Evolutionary conservation across 1,140 invertebrate genomes (phyloP).

Genomic region (Ectropis grisescens): DNA sequence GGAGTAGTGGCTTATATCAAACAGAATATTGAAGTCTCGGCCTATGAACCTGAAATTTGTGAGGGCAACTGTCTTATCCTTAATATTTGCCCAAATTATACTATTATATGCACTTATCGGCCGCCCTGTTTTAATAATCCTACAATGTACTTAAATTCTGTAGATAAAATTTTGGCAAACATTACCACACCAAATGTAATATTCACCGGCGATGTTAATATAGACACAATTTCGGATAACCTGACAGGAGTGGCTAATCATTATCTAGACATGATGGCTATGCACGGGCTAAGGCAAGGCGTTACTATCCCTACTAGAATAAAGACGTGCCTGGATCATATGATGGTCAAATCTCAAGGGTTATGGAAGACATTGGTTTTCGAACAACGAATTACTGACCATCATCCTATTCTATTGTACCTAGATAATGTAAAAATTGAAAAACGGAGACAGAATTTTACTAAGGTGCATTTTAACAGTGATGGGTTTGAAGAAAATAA

Average conservation of each 20-base stretch:
- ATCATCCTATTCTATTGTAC: not conserved
- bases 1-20: too few relatives aligned
- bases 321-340: slow-evolving; percentile 3
- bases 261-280: slow-evolving; percentile 5
- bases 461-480: too few relatives aligned
- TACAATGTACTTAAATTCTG: slow-evolving; percentile 4
- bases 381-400: not conserved
- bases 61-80: slow-evolving; percentile 13
- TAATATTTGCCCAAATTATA: slow-evolving; percentile 1
- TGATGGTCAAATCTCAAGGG: slow-evolving; percentile 2
- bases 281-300: not conserved
- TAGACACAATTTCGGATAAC: slow-evolving; percentile 4
- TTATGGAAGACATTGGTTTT: not conserved
- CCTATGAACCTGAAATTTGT: not conserved
- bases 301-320: slow-evolving; percentile 1
- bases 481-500: too few relatives aligned
- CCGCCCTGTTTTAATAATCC: slow-evolving; percentile 9
- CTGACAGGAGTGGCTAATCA: not conserved
- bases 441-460: not conserved
- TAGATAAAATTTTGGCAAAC: slow-evolving; percentile 8
- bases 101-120: slow-evolving; percentile 10
- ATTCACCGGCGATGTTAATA: slow-evolving; percentile 7
- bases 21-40: too few relatives aligned
- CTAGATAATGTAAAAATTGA: not conserved
- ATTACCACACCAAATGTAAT: slow-evolving; percentile 6